Evolutionary conservation across 2,888 invertebrate species (phyloP), one percentile per base, ranked within the genome.

Genomic region (Matsumyia berberina): DNA sequence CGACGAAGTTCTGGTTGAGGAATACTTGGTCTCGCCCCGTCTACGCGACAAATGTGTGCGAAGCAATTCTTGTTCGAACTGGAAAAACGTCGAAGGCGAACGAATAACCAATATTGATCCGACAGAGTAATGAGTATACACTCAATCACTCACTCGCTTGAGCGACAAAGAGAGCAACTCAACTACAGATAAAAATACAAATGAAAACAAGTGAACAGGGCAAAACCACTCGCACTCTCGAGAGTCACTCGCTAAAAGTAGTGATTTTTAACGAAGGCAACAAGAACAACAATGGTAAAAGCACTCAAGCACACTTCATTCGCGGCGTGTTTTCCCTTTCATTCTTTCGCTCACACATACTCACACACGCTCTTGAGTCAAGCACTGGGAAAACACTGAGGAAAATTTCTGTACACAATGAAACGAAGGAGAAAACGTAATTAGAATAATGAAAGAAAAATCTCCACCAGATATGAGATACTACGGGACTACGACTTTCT

Each of bases 71-170:
- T 42, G 37, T 8, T 58, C 83, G 53, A 72, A 62, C 31, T 66
- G 55, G 44, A 37, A 58, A 69, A 67, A 70, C 11, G 12, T 44
- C 62, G 58, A 73, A 44, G 31, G 31, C 60, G 39, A 72, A 70
- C 78, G 70, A 57, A 70, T 78, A 72, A 60, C 70, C 79, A 80
- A 85, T 85, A 79, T 80, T 80, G 85, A 85, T 76, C 85, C 49
- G 73, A 62, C 51, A 19, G 29, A 39, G 29, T 58, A 44, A n/a
- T n/a, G n/a, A n/a, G n/a, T n/a, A n/a, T n/a, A n/a, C n/a, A n/a
- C n/a, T n/a, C n/a, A n/a, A n/a, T n/a, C n/a, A 67, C 46, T 46
- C 51, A 66, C 57, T 78, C 70, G 37, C 31, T 72, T 46, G n/a
- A 55, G 12, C 39, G 55, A 29, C n/a, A 7, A 17, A 9, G 19